Conservation (phyloP, 1,140 invertebrate genomes). For the Prorops nasuta region DNA sequence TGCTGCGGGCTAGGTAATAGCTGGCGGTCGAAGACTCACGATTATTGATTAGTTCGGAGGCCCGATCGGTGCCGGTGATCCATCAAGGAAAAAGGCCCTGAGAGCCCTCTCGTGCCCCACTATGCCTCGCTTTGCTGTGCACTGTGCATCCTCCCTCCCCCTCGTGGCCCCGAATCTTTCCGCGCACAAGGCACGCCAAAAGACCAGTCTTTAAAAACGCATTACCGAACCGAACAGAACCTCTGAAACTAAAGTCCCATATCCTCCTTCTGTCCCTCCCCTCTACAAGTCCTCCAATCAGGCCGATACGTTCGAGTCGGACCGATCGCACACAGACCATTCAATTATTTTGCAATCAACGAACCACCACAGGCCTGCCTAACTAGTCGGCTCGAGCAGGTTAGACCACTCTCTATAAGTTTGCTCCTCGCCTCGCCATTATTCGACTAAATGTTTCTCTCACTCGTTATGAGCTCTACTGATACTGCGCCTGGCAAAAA, state of each 20-base stretch:
- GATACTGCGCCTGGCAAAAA: no score
- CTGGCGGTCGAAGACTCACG: slow-evolving; percentile 36
- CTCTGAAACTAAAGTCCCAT: neutral
- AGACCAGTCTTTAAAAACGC: slow-evolving; percentile 51
- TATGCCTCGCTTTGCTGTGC: slow-evolving; percentile 11
- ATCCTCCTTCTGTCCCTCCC: slow-evolving; percentile 6
- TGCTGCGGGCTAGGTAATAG: slow-evolving; percentile 39
- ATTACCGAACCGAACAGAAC: slow-evolving; percentile 36
- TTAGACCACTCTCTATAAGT: no score
- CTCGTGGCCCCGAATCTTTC: slow-evolving; percentile 9
- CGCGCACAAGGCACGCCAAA: slow-evolving; percentile 20
- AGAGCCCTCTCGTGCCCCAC: slow-evolving; percentile 5
- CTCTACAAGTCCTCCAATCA: slow-evolving; percentile 31
- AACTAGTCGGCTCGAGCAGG: neutral
- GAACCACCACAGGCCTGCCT: slow-evolving; percentile 2
- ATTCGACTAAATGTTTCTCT: no score
- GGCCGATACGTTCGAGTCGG: slow-evolving; percentile 40
- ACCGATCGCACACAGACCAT: slow-evolving; percentile 38
- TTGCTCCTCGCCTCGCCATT: no score
- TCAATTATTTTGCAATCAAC: slow-evolving; percentile 52
- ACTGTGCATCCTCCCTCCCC: slow-evolving; percentile 17
- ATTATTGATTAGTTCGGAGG: slow-evolving; percentile 53
- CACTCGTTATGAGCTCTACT: no score
- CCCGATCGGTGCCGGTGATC: slow-evolving; percentile 42
- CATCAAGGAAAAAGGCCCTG: slow-evolving; percentile 36